phyloP scores from a whole-genome alignment of 1,140 invertebrate species.

The Magallana angulata region DNA sequence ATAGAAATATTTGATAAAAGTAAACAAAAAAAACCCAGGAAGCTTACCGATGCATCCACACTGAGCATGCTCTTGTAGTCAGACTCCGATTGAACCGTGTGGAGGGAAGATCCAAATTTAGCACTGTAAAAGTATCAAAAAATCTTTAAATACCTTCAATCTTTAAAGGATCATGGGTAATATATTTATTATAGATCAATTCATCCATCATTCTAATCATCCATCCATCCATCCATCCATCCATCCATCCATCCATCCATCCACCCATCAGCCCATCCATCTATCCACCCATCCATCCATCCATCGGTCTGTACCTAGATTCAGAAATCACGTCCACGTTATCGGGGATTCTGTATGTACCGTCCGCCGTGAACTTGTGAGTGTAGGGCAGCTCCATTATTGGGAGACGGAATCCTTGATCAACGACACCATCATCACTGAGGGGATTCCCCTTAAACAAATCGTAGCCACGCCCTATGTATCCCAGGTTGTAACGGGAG shows the following conservation, averaged over 20 bases:
- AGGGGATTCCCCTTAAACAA: slow-evolving; percentile 42
- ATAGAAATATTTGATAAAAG: no score
- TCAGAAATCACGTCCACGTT: slow-evolving; percentile 50
- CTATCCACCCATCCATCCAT: no score
- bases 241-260: no score
- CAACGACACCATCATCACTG: slow-evolving; percentile 46
- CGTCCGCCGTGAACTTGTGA: slow-evolving; percentile 41
- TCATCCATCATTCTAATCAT: no score
- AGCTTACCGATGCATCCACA: slow-evolving; percentile 41
- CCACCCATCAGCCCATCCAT: no score
- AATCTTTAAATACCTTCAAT: no score
- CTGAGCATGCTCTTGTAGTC: slow-evolving; percentile 44
- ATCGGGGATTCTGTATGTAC: slow-evolving; percentile 42
- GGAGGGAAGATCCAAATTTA: slow-evolving; percentile 41
- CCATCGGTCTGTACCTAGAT: slow-evolving; percentile 38
- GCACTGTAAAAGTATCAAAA: slow-evolving; percentile 20
- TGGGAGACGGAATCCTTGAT: slow-evolving; percentile 48
- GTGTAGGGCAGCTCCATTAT: slow-evolving; percentile 47
- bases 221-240: no score
- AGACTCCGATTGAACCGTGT: slow-evolving; percentile 32
- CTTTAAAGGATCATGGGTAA: no score
- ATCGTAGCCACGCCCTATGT: slow-evolving; percentile 49
- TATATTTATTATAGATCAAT: no score
- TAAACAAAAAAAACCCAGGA: no score
- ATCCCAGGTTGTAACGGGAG: slow-evolving; percentile 37